phyloP scores from a whole-genome alignment of 2,113 vertebrate species.

The Petrocephalus microphthalmus region DNA sequence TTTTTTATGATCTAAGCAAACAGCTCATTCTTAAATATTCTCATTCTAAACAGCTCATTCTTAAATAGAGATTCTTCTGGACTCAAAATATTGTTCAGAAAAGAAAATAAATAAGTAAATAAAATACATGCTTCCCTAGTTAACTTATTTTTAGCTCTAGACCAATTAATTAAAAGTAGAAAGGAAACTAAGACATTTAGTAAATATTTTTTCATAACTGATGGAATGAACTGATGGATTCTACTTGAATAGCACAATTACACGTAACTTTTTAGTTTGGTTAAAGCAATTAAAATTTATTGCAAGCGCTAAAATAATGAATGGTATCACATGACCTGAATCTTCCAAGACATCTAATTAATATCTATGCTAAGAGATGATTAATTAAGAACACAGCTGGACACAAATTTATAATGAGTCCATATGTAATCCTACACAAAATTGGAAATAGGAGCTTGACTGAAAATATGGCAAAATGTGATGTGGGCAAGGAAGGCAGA shows the following conservation, averaged over 20 bases:
- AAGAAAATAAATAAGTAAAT: too few relatives aligned
- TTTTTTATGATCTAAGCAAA: too few relatives aligned
- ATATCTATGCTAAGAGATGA: background rate
- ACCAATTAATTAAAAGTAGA: background rate
- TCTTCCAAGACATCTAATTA: background rate
- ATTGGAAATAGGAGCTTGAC: background rate
- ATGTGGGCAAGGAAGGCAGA: background rate
- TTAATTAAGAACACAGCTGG: too few relatives aligned
- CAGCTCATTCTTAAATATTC: too few relatives aligned
- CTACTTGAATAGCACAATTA: background rate
- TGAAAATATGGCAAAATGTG: background rate
- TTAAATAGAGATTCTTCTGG: too few relatives aligned
- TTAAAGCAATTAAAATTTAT: background rate
- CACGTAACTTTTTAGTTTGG: background rate
- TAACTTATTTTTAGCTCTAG: background rate
- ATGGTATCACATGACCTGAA: background rate
- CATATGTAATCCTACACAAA: background rate
- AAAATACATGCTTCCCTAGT: too few relatives aligned
- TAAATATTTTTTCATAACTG: background rate
- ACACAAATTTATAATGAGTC: background rate
- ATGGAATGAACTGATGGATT: background rate
- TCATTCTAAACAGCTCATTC: too few relatives aligned
- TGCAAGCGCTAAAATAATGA: background rate
- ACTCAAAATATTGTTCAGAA: too few relatives aligned
- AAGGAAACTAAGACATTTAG: background rate